Evolutionary conservation across 2,888 invertebrate species (phyloP).

Genomic region (Nomada ferruginata): DNA sequence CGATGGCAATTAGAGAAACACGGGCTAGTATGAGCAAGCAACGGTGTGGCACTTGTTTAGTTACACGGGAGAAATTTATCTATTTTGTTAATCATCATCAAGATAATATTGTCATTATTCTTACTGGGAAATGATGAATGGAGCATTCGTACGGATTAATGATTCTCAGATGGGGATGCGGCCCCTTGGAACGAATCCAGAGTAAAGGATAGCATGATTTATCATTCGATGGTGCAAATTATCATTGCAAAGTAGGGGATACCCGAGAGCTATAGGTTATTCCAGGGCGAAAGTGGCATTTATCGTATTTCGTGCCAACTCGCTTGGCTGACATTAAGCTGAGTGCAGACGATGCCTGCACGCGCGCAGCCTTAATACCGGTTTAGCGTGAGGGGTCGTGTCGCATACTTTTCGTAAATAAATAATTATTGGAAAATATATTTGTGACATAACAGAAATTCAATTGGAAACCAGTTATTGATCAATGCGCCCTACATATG

Average conservation of each 20-base stretch:
- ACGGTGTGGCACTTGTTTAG: background rate
- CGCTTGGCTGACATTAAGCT: conserved; percentile 63
- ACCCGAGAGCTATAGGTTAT: conserved; percentile 48
- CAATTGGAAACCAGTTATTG: background rate
- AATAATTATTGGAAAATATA: conserved; percentile 44
- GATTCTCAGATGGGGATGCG: background rate
- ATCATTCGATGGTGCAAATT: conserved; percentile 37
- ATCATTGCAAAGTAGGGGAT: conserved; percentile 37
- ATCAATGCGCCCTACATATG: background rate
- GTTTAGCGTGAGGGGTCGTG: conserved; percentile 47
- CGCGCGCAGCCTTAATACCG: conserved; percentile 60
- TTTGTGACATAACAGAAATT: conserved; percentile 27
- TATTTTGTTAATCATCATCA: too few species aligned
- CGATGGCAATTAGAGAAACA: conserved; percentile 16
- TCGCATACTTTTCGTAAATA: conserved; percentile 45
- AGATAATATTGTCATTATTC: background rate
- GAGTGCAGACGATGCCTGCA: conserved; percentile 56
- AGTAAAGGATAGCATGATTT: conserved; percentile 2
- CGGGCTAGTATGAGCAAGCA: conserved; percentile 1
- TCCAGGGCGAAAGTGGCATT: conserved; percentile 65
- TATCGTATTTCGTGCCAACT: conserved; percentile 65
- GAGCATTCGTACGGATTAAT: background rate
- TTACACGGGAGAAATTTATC: too few species aligned
- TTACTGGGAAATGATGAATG: background rate
- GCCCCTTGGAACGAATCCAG: too few species aligned